A percentile compares a stretch with the other conserved stretches of the same genome.
These are phyloP conservation scores for Drepana falcataria DNA, from an alignment of 2,888 invertebrate genomes.

Conservation along the genomic window DNA sequence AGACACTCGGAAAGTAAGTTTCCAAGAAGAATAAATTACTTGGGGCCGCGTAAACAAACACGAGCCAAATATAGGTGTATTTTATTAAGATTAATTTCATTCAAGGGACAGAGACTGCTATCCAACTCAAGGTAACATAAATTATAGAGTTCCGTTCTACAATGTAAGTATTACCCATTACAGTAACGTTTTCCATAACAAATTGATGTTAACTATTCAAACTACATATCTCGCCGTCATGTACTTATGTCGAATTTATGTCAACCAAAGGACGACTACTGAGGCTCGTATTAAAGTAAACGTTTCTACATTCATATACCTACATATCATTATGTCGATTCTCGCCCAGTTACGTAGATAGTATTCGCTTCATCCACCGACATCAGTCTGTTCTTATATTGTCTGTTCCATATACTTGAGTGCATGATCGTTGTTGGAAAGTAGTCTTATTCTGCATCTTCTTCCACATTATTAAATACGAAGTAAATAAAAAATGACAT, in stretches of 20 bases:
- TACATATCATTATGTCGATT: no score
- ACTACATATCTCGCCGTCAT: neutral
- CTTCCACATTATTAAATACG: no score
- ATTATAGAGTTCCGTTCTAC: constrained; percentile 29
- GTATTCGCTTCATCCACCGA: no score
- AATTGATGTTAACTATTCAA: neutral
- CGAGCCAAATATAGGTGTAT: constrained; percentile 38
- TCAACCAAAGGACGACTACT: neutral
- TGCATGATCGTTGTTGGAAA: no score
- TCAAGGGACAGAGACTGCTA: constrained; percentile 21
- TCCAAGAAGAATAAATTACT: constrained; percentile 40
- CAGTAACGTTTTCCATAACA: no score
- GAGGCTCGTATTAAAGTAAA: no score
- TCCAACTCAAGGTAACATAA: constrained; percentile 34
- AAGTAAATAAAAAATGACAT: no score
- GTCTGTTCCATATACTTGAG: no score
- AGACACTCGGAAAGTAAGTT: constrained; percentile 33
- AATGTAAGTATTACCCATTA: constrained; percentile 5
- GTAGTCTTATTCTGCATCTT: no score
- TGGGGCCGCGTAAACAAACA: constrained; percentile 33
- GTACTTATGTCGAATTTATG: neutral
- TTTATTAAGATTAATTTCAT: constrained; percentile 38
- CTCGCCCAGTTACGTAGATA: no score
- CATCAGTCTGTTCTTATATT: no score
- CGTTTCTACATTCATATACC: no score